A percentile compares a stretch with the other conserved stretches of the same genome.
phyloP scores from a whole-genome alignment of 1,140 invertebrate species.

The Caligus rogercresseyi region DNA sequence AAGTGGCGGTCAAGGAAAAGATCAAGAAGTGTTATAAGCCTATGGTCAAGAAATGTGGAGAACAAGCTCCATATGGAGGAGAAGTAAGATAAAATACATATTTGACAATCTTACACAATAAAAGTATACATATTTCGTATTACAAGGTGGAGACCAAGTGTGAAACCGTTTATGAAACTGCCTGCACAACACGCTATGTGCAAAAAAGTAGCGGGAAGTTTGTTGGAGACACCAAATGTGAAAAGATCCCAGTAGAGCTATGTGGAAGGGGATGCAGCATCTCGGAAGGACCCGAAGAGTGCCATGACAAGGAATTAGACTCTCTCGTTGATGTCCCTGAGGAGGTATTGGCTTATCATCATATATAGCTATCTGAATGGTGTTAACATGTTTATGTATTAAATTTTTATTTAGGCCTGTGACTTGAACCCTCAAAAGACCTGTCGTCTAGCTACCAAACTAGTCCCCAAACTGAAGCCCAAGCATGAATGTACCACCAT shows the following conservation, averaged over 20 bases:
- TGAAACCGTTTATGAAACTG: constrained; percentile 11
- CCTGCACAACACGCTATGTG: constrained; percentile 17
- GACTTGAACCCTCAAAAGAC: constrained; percentile 20
- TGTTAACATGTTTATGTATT: too few relatives aligned
- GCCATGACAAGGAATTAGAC: constrained; percentile 18
- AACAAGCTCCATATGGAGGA: not conserved
- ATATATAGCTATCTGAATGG: too few relatives aligned
- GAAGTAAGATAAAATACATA: not conserved
- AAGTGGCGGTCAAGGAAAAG: constrained; percentile 15
- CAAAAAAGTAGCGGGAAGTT: constrained; percentile 16
- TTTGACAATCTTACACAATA: not conserved
- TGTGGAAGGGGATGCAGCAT: constrained; percentile 14
- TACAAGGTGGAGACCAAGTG: constrained; percentile 1
- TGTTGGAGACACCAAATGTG: constrained; percentile 19
- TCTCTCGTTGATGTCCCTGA: constrained; percentile 19
- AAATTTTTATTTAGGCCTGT: not conserved
- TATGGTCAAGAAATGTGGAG: not conserved
- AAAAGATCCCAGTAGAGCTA: constrained; percentile 16
- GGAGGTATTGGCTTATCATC: constrained; percentile 6
- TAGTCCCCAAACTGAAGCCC: constrained; percentile 19
- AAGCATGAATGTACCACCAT: constrained; percentile 17
- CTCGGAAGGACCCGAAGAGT: constrained; percentile 12
- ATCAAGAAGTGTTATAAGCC: constrained; percentile 15
- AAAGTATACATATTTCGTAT: not conserved
- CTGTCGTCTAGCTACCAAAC: constrained; percentile 8